Evolutionary conservation across 2,113 vertebrate species (phyloP).

Genomic region (Catharus minimus): DNA sequence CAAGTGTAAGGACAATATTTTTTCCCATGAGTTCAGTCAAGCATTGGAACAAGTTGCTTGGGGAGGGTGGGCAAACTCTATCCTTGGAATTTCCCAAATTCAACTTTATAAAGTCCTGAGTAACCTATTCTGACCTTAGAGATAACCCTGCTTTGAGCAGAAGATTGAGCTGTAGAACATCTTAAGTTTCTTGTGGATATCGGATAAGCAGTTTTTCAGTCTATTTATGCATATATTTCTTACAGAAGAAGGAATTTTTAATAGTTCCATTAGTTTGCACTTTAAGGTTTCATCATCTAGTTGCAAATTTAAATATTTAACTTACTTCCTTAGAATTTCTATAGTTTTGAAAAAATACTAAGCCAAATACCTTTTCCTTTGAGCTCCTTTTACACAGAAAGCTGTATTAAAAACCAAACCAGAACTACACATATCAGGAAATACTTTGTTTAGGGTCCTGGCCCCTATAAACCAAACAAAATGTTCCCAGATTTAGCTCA

Average conservation of each 20-base stretch:
- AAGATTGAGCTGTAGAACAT: not conserved
- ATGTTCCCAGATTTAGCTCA: not conserved
- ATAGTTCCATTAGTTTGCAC: not conserved
- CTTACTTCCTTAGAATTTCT: not conserved
- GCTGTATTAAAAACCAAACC: not conserved
- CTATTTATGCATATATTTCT: not conserved
- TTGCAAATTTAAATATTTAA: not conserved
- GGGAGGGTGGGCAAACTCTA: not conserved
- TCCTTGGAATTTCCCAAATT: not conserved
- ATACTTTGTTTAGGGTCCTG: not conserved
- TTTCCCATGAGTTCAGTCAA: not conserved
- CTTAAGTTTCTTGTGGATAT: not conserved
- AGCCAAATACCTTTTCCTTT: not conserved
- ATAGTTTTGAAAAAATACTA: not conserved
- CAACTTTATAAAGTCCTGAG: not conserved
- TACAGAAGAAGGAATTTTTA: not conserved
- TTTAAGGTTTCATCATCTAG: not conserved
- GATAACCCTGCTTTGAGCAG: not conserved
- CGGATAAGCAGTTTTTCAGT: not conserved
- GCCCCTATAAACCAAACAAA: not conserved
- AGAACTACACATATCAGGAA: not conserved
- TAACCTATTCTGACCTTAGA: not conserved
- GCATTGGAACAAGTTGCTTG: not conserved
- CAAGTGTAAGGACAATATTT: not conserved
- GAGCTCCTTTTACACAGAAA: not conserved